phyloP scores from a whole-genome alignment of 2,888 invertebrate species.

The Spodoptera exigua region DNA sequence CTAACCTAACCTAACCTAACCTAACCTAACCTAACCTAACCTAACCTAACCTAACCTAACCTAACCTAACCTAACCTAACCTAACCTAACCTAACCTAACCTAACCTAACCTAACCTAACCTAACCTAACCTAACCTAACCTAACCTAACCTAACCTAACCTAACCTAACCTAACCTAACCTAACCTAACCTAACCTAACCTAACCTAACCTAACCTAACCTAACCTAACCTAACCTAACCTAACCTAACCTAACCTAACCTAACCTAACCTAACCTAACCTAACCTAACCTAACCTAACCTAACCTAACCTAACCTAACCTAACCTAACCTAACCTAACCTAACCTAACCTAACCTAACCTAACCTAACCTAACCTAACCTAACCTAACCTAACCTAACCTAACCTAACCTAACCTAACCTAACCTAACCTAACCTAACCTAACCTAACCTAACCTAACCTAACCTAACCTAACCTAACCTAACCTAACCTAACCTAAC shows the following conservation, averaged over 20 bases:
- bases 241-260: conserved; percentile 47
- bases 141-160: conserved; percentile 29
- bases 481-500: conserved; percentile 50
- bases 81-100: conserved; percentile 51
- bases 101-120: conserved; percentile 52
- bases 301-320: conserved; percentile 44
- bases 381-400: conserved; percentile 49
- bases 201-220: conserved; percentile 52
- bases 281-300: conserved; percentile 42
- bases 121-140: conserved; percentile 54
- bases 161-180: conserved; percentile 49
- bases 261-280: conserved; percentile 46
- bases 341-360: conserved; percentile 39
- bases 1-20: conserved; percentile 61
- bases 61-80: conserved; percentile 49
- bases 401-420: conserved; percentile 59
- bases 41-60: conserved; percentile 46
- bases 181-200: conserved; percentile 52
- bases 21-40: conserved; percentile 57
- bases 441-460: conserved; percentile 55
- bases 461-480: conserved; percentile 53
- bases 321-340: conserved; percentile 43
- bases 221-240: conserved; percentile 51
- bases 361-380: conserved; percentile 37
- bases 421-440: conserved; percentile 58